Conservation (phyloP, 2,888 invertebrate species). For the Graphium colonna region DNA sequence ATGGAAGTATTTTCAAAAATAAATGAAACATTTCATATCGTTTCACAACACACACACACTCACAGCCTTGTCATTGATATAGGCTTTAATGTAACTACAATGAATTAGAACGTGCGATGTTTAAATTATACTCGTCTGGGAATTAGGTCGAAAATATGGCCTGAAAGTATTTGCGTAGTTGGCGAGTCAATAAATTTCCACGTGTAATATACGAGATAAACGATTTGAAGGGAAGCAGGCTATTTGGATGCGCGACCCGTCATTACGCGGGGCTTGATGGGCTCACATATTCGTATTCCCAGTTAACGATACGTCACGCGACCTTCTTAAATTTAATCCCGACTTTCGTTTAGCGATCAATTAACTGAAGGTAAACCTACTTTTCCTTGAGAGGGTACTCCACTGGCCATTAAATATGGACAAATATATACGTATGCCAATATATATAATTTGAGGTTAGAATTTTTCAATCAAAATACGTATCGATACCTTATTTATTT, state of each 20-base stretch:
- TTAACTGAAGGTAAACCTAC: too few relatives aligned
- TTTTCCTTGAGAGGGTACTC: too few relatives aligned
- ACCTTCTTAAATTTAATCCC: neutral
- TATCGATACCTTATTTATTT: too few relatives aligned
- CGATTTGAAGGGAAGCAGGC: conserved; percentile 59
- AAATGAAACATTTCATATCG: too few relatives aligned
- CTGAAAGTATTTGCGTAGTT: neutral
- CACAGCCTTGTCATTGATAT: neutral
- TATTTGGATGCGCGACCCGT: conserved; percentile 75
- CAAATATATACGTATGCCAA: too few relatives aligned
- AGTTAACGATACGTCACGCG: conserved; percentile 55
- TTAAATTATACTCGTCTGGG: too few relatives aligned
- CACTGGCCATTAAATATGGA: too few relatives aligned
- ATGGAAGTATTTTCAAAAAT: too few relatives aligned
- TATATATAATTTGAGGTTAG: too few relatives aligned
- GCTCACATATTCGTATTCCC: conserved; percentile 62
- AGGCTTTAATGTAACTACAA: neutral
- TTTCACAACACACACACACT: neutral
- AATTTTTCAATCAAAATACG: too few relatives aligned
- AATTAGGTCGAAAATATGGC: too few relatives aligned
- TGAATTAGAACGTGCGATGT: too few relatives aligned
- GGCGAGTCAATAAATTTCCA: neutral
- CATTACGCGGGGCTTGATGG: conserved; percentile 65
- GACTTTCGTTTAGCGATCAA: neutral
- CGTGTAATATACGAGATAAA: conserved; percentile 33